Percentiles rank a stretch among this genome's conserved stretches.
Evolutionary conservation across 2,113 vertebrate species (phyloP).

Genomic region (Sus scrofa): DNA sequence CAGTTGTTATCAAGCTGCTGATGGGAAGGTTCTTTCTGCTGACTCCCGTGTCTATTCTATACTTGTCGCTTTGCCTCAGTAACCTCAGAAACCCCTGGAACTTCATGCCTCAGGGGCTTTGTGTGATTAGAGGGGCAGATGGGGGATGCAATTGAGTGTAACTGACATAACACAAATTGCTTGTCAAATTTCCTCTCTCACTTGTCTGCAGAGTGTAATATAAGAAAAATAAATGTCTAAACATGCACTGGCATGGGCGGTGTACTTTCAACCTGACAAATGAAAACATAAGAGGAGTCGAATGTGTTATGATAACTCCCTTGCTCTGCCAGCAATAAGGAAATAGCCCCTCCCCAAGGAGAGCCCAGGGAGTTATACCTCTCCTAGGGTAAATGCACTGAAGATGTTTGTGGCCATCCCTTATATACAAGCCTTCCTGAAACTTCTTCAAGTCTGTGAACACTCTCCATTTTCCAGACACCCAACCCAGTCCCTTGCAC

Average conservation of each 20-base stretch:
- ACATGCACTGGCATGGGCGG: background rate
- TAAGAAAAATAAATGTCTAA: slow-evolving; percentile 41
- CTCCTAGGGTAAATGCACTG: background rate
- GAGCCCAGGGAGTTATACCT: background rate
- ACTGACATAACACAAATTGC: slow-evolving; percentile 69
- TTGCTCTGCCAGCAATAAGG: background rate
- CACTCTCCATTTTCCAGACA: background rate
- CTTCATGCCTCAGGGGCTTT: background rate
- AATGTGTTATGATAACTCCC: background rate
- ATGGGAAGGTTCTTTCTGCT: background rate
- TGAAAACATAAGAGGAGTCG: background rate
- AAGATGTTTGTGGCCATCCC: rapidly evolving
- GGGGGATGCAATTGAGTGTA: background rate
- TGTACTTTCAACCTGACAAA: background rate
- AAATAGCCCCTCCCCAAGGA: background rate
- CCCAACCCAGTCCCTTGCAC: background rate
- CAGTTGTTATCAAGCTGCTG: background rate
- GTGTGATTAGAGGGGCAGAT: slow-evolving; percentile 7
- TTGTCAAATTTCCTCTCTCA: slow-evolving; percentile 59
- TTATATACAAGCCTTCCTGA: background rate
- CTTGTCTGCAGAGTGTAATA: slow-evolving; percentile 9
- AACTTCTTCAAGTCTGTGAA: background rate
- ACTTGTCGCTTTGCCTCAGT: background rate
- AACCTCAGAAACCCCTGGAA: background rate
- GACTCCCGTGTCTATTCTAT: background rate